A percentile compares a stretch with the other conserved stretches of the same genome.
These are phyloP conservation scores for Akabosia matsudoensis DNA, from an alignment of 1,140 invertebrate species.

Conservation along the genomic window DNA sequence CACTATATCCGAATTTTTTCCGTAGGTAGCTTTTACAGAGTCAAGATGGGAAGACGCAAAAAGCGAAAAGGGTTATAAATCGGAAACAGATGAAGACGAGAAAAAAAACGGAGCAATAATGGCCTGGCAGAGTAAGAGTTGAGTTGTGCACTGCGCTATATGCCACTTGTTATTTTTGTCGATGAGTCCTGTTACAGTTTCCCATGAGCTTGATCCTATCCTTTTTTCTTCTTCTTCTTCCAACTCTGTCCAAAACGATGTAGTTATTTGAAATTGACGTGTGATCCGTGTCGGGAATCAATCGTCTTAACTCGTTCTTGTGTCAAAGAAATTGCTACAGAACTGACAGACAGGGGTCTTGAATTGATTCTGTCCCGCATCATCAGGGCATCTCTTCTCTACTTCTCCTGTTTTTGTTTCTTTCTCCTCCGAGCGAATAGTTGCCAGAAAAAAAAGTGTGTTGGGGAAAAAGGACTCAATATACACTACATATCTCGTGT, in stretches of 20 bases:
- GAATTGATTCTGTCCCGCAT: slow-evolving; percentile 19
- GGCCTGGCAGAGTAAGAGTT: slow-evolving; percentile 18
- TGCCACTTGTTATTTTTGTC: background rate
- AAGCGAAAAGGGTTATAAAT: background rate
- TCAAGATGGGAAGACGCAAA: background rate
- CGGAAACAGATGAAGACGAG: background rate
- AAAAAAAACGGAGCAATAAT: slow-evolving; percentile 8
- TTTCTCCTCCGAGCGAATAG: too few species aligned
- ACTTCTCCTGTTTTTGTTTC: background rate
- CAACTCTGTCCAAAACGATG: slow-evolving; percentile 8
- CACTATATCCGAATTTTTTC: too few species aligned
- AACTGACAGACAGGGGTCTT: slow-evolving; percentile 12
- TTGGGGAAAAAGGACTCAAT: too few species aligned
- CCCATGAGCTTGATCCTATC: background rate
- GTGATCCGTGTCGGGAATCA: slow-evolving; percentile 22
- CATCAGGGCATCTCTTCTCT: background rate
- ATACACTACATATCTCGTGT: too few species aligned
- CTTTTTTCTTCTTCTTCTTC: background rate
- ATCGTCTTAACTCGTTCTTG: slow-evolving; percentile 16
- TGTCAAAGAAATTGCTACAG: slow-evolving; percentile 19
- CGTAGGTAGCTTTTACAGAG: too few species aligned
- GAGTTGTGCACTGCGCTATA: background rate
- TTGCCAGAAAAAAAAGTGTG: too few species aligned
- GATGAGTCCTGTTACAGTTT: background rate
- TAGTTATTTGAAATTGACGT: slow-evolving; percentile 25